A percentile compares a stretch with the other conserved stretches of the same genome.
phyloP scores from a whole-genome alignment of 2,113 vertebrate genomes.

The Serilophus lunatus region DNA sequence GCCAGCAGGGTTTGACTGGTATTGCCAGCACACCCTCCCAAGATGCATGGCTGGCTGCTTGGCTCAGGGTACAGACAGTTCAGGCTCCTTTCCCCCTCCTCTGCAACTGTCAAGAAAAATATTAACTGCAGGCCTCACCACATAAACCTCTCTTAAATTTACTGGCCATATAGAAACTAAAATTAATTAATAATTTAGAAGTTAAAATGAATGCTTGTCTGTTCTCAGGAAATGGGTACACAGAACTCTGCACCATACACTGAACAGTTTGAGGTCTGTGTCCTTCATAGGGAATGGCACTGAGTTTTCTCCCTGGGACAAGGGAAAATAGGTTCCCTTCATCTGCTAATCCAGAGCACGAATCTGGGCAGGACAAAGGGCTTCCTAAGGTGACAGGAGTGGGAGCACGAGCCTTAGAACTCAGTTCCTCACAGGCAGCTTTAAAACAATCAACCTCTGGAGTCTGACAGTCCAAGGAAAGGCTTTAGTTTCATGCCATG shows the following conservation, averaged over 20 bases:
- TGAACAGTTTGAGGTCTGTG: not conserved
- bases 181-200: not conserved
- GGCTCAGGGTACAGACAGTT: not conserved
- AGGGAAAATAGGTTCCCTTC: not conserved
- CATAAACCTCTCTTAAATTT: not conserved
- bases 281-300: not conserved
- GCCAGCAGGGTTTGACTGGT: not conserved
- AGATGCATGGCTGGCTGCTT: not conserved
- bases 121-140: not conserved
- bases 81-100: not conserved
- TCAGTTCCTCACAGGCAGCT: not conserved
- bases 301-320: not conserved
- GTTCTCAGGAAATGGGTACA: not conserved
- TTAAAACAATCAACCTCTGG: not conserved
- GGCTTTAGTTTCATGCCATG: not conserved
- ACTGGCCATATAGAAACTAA: not conserved
- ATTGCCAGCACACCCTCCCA: not conserved
- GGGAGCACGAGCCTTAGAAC: not conserved
- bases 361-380: not conserved
- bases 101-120: not conserved
- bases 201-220: not conserved
- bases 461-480: not conserved
- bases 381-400: fast-evolving
- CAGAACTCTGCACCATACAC: not conserved
- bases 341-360: not conserved